Base-by-base conservation (phyloP, 1,140 invertebrate species). In the Orius insidiosus region DNA sequence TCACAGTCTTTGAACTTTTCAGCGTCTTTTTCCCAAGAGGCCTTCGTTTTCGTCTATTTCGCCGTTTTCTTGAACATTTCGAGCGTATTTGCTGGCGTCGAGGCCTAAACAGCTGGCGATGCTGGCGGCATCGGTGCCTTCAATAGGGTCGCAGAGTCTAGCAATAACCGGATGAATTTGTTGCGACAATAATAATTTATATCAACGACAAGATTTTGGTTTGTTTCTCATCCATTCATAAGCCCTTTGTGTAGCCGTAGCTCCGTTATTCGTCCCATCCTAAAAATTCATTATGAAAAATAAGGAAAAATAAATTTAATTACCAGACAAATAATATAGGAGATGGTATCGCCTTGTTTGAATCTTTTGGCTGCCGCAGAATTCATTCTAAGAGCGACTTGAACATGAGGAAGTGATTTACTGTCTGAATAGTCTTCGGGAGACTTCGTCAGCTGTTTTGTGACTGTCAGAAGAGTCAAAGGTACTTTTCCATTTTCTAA, bases 81-180 rank as follows among this genome's bases (percentile, higher is more conserved):
- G 47, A 45, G 60, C 60, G 52, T 71, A 73, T 30, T 58, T 56
- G n/a, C 62, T 55, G 2, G 69, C 57, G 54, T 73, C 70, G 13
- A 74, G 53, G 33, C 71, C 69, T 44, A 99, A 68, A 59, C 81
- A 80, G 58, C 90, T 76, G 2, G 94, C 94, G 37, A 99, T 75
- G 47, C 83, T 72, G 43, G 79, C 80, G 16, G 83, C 74, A 67
- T 98, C 92, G 45, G 87, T 84, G 2, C 88, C 89, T 53, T 95
- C 86, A 30, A 99, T 87, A 10, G 93, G 93, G 51, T 96, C 89
- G 59, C 88, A 93, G 52, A 99, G 76, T 48, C 95, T 71, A 10
- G 84, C 78, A 45, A 98, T 76, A 0, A 99, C 90, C 1, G 94
- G 94, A 61, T 95, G 88, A 19, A 98, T 73, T 67, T 94, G 88